Evolutionary conservation across 23 tunicate species (phyloP).

Genomic region (Ciona savignyi): DNA sequence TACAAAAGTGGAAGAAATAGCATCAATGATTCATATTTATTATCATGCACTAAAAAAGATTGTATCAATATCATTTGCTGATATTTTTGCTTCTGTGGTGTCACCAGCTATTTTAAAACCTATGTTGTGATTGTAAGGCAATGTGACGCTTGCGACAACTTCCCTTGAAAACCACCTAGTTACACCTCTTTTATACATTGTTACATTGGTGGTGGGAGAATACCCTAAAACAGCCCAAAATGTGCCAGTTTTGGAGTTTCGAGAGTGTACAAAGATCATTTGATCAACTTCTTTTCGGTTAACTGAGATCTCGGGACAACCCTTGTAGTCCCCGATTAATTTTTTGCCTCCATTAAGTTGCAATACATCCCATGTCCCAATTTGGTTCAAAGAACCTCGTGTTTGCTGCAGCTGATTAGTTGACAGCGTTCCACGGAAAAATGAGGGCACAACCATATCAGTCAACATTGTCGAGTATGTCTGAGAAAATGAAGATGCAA

Average conservation of each 20-base stretch:
- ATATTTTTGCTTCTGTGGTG: conserved; percentile 67
- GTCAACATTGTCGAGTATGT: conserved; percentile 25
- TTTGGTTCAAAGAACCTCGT: conserved; percentile 52
- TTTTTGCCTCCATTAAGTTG: conserved; percentile 69
- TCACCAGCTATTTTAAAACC: conserved; percentile 79
- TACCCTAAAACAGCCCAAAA: conserved; percentile 89
- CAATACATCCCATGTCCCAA: conserved; percentile 95
- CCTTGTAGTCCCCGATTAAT: conserved; percentile 82
- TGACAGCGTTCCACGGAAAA: conserved; percentile 66
- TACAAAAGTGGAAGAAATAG: not conserved
- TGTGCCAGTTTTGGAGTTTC: conserved; percentile 52
- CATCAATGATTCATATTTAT: too few relatives aligned
- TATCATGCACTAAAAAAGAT: conserved; percentile 68
- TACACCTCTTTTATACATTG: conserved; percentile 53
- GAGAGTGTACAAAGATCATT: conserved; percentile 55
- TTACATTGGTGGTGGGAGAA: conserved; percentile 53
- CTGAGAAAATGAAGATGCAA: conserved; percentile 34
- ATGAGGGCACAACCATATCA: conserved; percentile 70
- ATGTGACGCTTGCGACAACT: conserved; percentile 37
- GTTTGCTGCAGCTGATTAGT: conserved; percentile 72
- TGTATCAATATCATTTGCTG: conserved; percentile 71
- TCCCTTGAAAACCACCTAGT: conserved; percentile 45
- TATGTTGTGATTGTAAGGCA: conserved; percentile 72
- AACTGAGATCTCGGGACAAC: conserved; percentile 66
- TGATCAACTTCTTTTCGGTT: conserved; percentile 74